Base-by-base conservation (phyloP, 2,888 invertebrate species). In the Andrena dorsata region DNA sequence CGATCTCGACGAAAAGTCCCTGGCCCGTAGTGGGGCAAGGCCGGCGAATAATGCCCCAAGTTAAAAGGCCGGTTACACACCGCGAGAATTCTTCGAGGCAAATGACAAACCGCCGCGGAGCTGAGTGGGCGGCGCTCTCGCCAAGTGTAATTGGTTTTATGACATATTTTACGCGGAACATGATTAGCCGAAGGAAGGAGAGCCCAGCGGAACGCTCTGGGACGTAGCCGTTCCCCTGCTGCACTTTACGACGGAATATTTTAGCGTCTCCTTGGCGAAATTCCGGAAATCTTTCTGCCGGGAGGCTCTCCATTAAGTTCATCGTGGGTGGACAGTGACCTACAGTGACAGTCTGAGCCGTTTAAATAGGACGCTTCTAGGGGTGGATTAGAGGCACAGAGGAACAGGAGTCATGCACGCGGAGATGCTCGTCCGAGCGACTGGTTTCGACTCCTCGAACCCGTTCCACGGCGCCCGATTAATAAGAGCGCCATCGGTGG, bases 131-230 rank as follows among this genome's bases (percentile, higher is more conserved):
- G 86, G 78, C 68, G 70, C 76, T 66, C 83, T 56, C 77, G 64
- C 80, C 79, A 28, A 80, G 84, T 85, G 88, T 91, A 91, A 93
- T 93, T 92, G 90, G 76, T 87, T 92, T 93, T 91, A 92, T 90
- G 91, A 91, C 89, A 88, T 90, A 85, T 83, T 92, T 93, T 93
- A 92, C 91, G 89, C 83, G 90, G 91, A 93, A 92, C 90, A 74
- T 88, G 90, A 91, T 91, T 90, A 90, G 82, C 85, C 32, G 49
- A 64, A 20, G 80, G 78, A 76, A 80, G 80, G 10, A 49, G 7
- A 13, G 35, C n/a, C 28, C 16, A 16, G n/a, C 35, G 58, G 28
- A 41, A 47, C 28, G 23, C 53, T 53, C 23, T 28, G 30, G 35
- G 41, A 35, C 7, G 26, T 20, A 7, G 32, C 20, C 26, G 32